A percentile compares a stretch with the other conserved stretches of the same genome.
Evolutionary conservation across 2,888 invertebrate species (phyloP).

Genomic region (Frankliniella fusca): DNA sequence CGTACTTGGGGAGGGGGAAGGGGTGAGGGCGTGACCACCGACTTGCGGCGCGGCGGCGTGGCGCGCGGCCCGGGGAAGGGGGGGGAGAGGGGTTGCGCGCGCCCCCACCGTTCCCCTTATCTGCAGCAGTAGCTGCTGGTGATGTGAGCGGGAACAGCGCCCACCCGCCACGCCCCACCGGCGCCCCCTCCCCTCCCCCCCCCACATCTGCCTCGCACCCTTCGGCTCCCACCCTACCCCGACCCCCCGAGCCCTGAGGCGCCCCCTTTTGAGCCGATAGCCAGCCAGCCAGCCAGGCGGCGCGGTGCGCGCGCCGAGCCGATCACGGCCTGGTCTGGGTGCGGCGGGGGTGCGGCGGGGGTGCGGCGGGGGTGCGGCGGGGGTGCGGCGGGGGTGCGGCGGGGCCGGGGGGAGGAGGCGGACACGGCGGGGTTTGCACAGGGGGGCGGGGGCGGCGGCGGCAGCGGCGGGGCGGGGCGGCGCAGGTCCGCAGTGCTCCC

Average conservation of each 20-base stretch:
- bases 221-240: not conserved
- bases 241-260: not conserved
- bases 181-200: not conserved
- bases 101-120: not conserved
- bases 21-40: not conserved
- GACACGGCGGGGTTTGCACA: not conserved
- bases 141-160: not conserved
- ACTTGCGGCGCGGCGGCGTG: not conserved
- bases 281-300: not conserved
- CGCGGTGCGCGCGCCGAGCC: constrained; percentile 18
- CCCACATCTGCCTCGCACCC: not conserved
- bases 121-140: constrained; percentile 23
- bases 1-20: not conserved
- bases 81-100: not conserved
- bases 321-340: not conserved
- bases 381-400: not conserved
- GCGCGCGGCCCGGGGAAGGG: not conserved
- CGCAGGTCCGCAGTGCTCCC: not conserved
- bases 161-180: not conserved
- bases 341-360: not conserved
- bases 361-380: not conserved
- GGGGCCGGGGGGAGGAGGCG: not conserved
- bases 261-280: constrained; percentile 14
- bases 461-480: not conserved
- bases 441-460: not conserved